Evolutionary conservation across 2,888 invertebrate species (phyloP).

Genomic region (Drosophila fungiperda): DNA sequence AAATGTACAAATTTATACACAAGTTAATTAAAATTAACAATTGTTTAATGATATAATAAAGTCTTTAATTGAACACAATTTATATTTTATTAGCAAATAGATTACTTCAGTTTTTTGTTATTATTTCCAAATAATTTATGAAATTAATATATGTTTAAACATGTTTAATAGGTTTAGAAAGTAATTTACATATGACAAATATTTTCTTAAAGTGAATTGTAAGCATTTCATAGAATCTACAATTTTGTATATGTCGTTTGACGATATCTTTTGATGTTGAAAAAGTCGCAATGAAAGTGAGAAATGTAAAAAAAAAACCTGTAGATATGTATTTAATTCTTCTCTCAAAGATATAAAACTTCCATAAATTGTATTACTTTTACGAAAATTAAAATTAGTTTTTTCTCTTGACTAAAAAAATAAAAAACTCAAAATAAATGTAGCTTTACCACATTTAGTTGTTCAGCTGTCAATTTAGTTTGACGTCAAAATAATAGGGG

Average conservation of each 20-base stretch:
- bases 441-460: neutral
- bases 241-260: neutral
- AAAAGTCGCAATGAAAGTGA: neutral
- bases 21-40: neutral
- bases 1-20: too few species aligned
- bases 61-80: neutral
- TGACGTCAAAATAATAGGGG: neutral
- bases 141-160: neutral
- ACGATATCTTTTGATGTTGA: neutral
- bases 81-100: neutral
- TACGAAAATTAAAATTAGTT: neutral
- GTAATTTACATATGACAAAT: neutral
- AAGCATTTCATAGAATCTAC: too few species aligned
- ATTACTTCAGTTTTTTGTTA: neutral
- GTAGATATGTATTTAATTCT: neutral
- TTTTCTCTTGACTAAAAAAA: rapidly evolving
- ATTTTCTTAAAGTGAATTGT: neutral
- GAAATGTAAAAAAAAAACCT: too few species aligned
- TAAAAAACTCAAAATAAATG: neutral
- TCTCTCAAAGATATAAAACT: neutral
- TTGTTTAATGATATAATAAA: neutral
- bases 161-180: neutral
- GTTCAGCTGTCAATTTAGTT: neutral
- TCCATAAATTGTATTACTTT: neutral
- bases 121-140: neutral